These are phyloP conservation scores for Pseudorhombus dupliciocellatus DNA, from an alignment of 2,113 vertebrate species.

Conservation along the genomic window DNA sequence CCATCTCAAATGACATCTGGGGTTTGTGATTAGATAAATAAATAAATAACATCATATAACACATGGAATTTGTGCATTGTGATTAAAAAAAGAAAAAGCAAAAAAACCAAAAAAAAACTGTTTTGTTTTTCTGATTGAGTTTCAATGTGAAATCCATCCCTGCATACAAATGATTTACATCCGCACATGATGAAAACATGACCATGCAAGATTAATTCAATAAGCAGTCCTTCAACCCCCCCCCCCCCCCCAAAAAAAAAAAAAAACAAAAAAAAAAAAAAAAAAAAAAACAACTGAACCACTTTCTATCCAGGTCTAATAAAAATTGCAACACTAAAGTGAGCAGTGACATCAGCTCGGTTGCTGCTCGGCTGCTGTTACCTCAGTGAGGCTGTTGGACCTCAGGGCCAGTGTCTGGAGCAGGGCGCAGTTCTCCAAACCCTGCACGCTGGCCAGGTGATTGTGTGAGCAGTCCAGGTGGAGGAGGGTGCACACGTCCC, in stretches of 20 bases:
- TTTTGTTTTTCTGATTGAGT: background rate
- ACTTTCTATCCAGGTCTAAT: background rate
- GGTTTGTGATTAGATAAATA: background rate
- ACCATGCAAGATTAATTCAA: background rate
- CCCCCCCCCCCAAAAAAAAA: too few species aligned
- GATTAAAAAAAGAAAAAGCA: background rate
- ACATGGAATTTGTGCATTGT: background rate
- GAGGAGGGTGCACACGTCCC: constrained; percentile 81
- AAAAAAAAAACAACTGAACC: background rate
- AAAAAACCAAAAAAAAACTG: background rate
- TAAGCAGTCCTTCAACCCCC: background rate
- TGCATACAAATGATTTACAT: background rate
- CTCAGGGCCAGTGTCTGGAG: constrained; percentile 88
- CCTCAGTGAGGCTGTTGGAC: constrained; percentile 91
- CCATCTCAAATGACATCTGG: background rate
- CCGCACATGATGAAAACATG: background rate
- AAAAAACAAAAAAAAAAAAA: too few species aligned
- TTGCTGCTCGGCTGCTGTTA: constrained; percentile 57
- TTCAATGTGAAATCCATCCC: background rate
- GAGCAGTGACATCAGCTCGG: background rate
- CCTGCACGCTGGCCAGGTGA: constrained; percentile 85
- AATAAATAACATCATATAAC: background rate
- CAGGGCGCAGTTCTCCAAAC: constrained; percentile 88
- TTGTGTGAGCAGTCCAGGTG: constrained; percentile 92
- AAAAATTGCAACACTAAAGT: background rate